phyloP scores from a whole-genome alignment of 2,888 invertebrate genomes.

The Sthenelais limicola region DNA sequence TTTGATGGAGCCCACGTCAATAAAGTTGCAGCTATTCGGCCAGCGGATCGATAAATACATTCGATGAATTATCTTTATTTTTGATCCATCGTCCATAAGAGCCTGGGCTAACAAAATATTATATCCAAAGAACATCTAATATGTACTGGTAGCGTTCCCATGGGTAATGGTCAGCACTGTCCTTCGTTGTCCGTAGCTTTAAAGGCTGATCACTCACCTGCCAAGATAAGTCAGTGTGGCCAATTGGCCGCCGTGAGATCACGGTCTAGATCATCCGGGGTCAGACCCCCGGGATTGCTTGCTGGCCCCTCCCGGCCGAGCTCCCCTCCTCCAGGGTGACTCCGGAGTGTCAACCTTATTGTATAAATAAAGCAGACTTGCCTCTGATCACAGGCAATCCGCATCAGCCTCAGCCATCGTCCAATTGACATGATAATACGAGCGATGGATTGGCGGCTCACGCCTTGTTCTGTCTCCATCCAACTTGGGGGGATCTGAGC shows the following conservation, averaged over 20 bases:
- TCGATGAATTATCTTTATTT: too few relatives aligned
- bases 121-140: too few relatives aligned
- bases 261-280: background rate
- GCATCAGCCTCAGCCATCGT: slow-evolving; percentile 14
- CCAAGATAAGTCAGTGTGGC: background rate
- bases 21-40: too few relatives aligned
- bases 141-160: too few relatives aligned
- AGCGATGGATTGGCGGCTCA: background rate
- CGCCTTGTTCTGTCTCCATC: background rate
- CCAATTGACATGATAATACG: slow-evolving; percentile 37
- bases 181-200: slow-evolving; percentile 22
- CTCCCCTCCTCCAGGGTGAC: background rate
- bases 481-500: background rate
- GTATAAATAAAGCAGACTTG: slow-evolving; percentile 34
- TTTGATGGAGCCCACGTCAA: too few relatives aligned
- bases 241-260: slow-evolving; percentile 17
- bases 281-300: background rate
- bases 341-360: slow-evolving; percentile 12
- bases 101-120: too few relatives aligned
- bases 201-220: slow-evolving; percentile 32
- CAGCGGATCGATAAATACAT: too few relatives aligned
- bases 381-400: slow-evolving; percentile 6
- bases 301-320: background rate
- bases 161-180: slow-evolving; percentile 28
- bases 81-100: too few relatives aligned